Base-by-base conservation (phyloP, 1,140 invertebrate genomes). In the Drosophila parabipectinata region DNA sequence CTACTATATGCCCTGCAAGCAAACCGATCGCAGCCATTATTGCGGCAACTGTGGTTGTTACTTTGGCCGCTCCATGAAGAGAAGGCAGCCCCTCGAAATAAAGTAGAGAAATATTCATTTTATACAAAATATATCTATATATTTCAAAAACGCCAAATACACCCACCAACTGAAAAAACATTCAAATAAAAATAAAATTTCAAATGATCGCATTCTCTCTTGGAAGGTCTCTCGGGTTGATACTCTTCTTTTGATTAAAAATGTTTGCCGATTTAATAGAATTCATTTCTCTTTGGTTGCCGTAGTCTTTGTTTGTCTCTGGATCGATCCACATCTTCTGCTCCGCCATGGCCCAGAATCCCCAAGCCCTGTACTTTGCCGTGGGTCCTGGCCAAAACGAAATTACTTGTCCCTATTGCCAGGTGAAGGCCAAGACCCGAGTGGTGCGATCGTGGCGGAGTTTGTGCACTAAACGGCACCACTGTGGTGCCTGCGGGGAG, bases 41-140 rank as follows among this genome's bases (percentile, higher is more conserved):
- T 91, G 90, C 24, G 79, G 77, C 67, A 90, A 91, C 56, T 91
- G 90, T 32, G 84, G 90, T 39, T 90, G 90, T 58, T 91, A 91
- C 63, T 91, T 89, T 71, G 90, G 90, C 3, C 78, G 90, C 10
- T 72, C 72, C 14, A 79, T 91, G 73, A 85, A 91, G 57, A 73
- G 78, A 32, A 60, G 71, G 41, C 50, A 54, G 12, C 83, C 82
- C 18, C 71, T 90, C 10, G 75, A 88, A 64, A 32, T 84, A 12
- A 77, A 77, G 53, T 58, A 50, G 39, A 45, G 54, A 41, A 4
- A n/a, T 37, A n/a, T 12, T 12, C 10, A 37, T 37, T 12, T 37
- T 1, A 37, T 32, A 32, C 9, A 10, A 8, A 32, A 32, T 37
- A 37, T 37, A 37, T 4, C 34, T n/a, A 37, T 12, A 37, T 37